A percentile compares a stretch with the other conserved stretches of the same genome.
Evolutionary conservation across 2,888 invertebrate genomes (phyloP).

Genomic region (Lithophane ornitopus): DNA sequence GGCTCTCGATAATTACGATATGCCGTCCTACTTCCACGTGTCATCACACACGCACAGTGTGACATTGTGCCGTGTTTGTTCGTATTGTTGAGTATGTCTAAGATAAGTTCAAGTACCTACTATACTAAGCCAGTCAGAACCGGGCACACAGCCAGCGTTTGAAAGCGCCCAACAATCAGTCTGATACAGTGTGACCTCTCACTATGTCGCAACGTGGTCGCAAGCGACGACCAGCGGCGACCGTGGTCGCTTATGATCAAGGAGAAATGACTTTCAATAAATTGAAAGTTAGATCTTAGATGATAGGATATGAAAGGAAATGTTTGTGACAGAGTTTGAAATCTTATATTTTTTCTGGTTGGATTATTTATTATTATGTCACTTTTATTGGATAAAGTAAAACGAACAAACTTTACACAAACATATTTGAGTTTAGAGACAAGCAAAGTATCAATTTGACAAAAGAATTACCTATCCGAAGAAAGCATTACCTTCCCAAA

Average conservation of each 20-base stretch:
- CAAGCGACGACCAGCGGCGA: conserved; percentile 26
- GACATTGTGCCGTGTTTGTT: no score
- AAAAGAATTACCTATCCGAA: neutral
- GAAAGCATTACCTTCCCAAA: neutral
- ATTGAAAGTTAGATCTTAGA: conserved; percentile 52
- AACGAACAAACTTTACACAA: neutral
- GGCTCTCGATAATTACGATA: no score
- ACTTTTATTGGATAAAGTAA: neutral
- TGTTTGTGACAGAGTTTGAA: neutral
- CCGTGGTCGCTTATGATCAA: conserved; percentile 59
- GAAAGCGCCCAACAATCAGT: conserved; percentile 46
- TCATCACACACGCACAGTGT: no score
- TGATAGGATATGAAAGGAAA: conserved; percentile 31
- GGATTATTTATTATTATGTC: neutral
- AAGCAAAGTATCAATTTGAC: neutral
- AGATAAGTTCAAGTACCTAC: conserved; percentile 18
- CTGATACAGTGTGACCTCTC: conserved; percentile 58
- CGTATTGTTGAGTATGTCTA: neutral
- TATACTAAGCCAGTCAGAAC: conserved; percentile 8
- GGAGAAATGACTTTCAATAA: conserved; percentile 65
- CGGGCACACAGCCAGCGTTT: conserved; percentile 12
- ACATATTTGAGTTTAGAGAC: neutral
- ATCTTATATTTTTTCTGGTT: neutral
- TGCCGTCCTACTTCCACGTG: no score
- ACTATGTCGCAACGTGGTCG: conserved; percentile 51